These are phyloP conservation scores for Arctia plantaginis DNA, from an alignment of 2,888 invertebrate species.

Conservation along the genomic window DNA sequence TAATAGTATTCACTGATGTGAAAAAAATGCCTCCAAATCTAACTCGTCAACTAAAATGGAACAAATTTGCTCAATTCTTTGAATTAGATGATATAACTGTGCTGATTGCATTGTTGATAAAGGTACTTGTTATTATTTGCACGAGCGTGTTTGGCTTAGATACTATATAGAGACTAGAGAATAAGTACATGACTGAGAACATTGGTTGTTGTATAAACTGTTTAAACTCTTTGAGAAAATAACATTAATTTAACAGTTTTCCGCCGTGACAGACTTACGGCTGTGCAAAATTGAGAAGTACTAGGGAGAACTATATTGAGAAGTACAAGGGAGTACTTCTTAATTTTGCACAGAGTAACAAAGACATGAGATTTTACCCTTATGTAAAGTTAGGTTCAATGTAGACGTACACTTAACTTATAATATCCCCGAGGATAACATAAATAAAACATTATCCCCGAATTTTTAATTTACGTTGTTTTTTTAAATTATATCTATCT, in stretches of 20 bases:
- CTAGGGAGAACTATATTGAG: too few relatives aligned
- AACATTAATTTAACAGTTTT: too few relatives aligned
- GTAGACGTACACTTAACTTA: too few relatives aligned
- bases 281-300: too few relatives aligned
- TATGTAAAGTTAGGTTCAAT: too few relatives aligned
- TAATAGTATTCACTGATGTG: conserved; percentile 21
- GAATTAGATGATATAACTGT: conserved; percentile 11
- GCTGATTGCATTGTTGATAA: background rate
- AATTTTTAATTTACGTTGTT: too few relatives aligned
- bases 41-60: conserved; percentile 38
- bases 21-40: conserved; percentile 32
- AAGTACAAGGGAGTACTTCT: too few relatives aligned
- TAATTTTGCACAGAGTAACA: too few relatives aligned
- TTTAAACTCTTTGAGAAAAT: background rate
- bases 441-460: too few relatives aligned
- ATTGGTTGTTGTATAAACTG: background rate
- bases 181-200: background rate
- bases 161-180: background rate
- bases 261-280: background rate
- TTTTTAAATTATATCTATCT: background rate
- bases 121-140: background rate
- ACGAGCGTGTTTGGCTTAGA: background rate
- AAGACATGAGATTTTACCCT: too few relatives aligned
- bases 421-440: too few relatives aligned
- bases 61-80: conserved; percentile 12